These are phyloP conservation scores for Germaria angustata DNA, from an alignment of 2,888 invertebrate genomes.

Conservation along the genomic window DNA sequence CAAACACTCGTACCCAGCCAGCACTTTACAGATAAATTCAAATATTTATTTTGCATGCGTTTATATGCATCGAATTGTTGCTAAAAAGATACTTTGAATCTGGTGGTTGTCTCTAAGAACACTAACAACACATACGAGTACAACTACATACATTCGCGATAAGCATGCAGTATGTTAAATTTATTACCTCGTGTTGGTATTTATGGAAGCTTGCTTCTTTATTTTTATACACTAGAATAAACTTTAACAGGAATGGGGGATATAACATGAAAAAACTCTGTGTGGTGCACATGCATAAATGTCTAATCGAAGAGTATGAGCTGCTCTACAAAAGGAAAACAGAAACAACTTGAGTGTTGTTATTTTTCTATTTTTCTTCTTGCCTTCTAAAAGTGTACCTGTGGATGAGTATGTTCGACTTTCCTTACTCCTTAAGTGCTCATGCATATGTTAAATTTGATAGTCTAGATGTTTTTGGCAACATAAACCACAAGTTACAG, in stretches of 20 bases:
- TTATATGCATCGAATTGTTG: conserved; percentile 7
- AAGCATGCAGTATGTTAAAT: conserved; percentile 46
- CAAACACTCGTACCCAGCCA: neutral
- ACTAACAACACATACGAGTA: neutral
- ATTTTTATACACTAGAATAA: neutral
- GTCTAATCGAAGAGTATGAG: neutral
- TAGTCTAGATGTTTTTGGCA: neutral
- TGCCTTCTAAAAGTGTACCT: neutral
- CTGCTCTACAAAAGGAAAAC: neutral
- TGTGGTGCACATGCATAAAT: neutral
- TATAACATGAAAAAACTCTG: neutral
- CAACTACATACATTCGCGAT: neutral
- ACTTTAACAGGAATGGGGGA: neutral
- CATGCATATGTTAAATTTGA: conserved; percentile 6
- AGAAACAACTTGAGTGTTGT: conserved; percentile 27
- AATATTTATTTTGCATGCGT: neutral
- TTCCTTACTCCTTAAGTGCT: neutral
- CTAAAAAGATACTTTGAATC: conserved; percentile 17
- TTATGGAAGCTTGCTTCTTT: conserved; percentile 36
- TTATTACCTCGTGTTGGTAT: conserved; percentile 52
- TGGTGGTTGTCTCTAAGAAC: neutral
- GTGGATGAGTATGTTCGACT: neutral
- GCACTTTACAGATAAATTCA: conserved; percentile 1
- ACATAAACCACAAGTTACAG: neutral
- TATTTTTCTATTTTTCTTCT: neutral